These are phyloP conservation scores for Laticauda colubrina DNA, from an alignment of 2,113 vertebrate genomes.

Conservation along the genomic window DNA sequence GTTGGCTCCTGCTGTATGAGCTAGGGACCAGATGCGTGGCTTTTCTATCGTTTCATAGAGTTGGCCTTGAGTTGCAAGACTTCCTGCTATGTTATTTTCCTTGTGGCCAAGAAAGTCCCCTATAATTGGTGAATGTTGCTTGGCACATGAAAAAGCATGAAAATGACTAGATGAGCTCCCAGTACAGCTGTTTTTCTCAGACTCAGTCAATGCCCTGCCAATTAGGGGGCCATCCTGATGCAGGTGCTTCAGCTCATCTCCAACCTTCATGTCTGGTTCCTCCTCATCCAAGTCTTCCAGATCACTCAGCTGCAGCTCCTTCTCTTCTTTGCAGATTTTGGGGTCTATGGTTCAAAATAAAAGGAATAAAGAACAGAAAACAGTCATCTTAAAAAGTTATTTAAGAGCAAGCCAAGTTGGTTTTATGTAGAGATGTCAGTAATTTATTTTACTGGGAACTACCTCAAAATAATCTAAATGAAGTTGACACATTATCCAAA, in stretches of 20 bases:
- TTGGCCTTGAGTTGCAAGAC: conserved; percentile 56
- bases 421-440: neutral
- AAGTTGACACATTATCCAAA: neutral
- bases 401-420: neutral
- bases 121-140: conserved; percentile 57
- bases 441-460: neutral
- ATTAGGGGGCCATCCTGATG: conserved; percentile 60
- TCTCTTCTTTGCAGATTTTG: conserved; percentile 78
- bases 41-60: conserved; percentile 79
- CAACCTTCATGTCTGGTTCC: conserved; percentile 76
- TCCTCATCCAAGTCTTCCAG: conserved; percentile 87
- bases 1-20: conserved; percentile 80
- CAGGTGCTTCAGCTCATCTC: conserved; percentile 74
- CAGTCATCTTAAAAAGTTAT: neutral
- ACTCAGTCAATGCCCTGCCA: conserved; percentile 52
- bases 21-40: conserved; percentile 92
- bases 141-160: conserved; percentile 73
- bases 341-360: conserved; percentile 67
- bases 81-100: conserved; percentile 44
- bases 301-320: conserved; percentile 82
- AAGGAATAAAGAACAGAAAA: neutral
- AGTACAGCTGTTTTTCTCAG: conserved; percentile 73
- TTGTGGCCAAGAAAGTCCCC: conserved; percentile 71
- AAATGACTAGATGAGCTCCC: conserved; percentile 69
- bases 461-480: neutral